Percentiles rank a stretch among this genome's conserved stretches.
Evolutionary conservation across 2,797 vertebrate species (phyloP).

Genomic region (Thalassophryne amazonica): DNA sequence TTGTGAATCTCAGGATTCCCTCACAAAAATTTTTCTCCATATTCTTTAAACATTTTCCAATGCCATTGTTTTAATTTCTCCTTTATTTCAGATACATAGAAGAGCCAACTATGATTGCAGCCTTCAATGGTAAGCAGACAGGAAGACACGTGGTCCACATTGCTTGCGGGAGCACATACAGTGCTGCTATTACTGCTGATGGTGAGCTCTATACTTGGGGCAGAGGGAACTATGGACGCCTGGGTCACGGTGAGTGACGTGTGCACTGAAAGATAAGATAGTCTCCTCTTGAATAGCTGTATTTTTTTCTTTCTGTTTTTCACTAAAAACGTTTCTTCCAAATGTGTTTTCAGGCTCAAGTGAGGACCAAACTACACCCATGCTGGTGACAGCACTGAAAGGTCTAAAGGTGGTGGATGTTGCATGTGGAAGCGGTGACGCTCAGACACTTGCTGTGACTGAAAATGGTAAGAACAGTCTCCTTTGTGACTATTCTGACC

Average conservation of each 20-base stretch:
- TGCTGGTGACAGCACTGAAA: slow-evolving; percentile 92
- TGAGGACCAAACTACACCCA: slow-evolving; percentile 94
- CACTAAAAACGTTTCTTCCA: neutral
- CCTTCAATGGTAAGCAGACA: slow-evolving; percentile 90
- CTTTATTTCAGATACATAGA: slow-evolving; percentile 85
- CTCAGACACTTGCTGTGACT: slow-evolving; percentile 95
- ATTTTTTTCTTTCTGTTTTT: neutral
- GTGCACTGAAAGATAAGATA: neutral
- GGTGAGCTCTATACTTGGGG: slow-evolving; percentile 98
- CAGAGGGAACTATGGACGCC: slow-evolving; percentile 93
- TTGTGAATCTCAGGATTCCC: too few relatives aligned
- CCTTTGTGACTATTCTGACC: too few relatives aligned
- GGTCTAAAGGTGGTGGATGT: slow-evolving; percentile 94
- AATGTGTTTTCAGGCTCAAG: slow-evolving; percentile 84
- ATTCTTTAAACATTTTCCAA: neutral
- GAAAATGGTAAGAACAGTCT: slow-evolving; percentile 89
- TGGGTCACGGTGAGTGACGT: slow-evolving; percentile 87
- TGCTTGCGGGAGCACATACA: slow-evolving; percentile 96
- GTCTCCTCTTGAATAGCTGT: neutral
- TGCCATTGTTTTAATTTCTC: neutral
- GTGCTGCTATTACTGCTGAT: slow-evolving; percentile 92
- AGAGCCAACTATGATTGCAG: slow-evolving; percentile 88
- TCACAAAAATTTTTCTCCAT: too few relatives aligned
- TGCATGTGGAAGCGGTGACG: slow-evolving; percentile 95
- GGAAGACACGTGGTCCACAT: slow-evolving; percentile 93